These are phyloP conservation scores for Bujurquina vittata DNA, from an alignment of 2,113 vertebrate genomes.

Conservation along the genomic window DNA sequence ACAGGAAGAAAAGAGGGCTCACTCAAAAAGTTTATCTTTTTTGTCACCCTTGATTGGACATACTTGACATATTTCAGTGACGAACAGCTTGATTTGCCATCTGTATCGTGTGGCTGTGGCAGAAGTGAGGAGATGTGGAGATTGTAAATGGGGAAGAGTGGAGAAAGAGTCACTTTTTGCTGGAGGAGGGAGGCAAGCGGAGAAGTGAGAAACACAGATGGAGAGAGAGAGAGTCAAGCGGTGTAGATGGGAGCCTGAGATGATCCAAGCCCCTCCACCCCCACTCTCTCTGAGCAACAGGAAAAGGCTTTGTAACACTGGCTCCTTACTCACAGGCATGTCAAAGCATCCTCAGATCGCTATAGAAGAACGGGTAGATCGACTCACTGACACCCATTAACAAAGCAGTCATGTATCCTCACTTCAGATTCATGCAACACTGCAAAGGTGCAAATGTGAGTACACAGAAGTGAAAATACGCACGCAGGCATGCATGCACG, in stretches of 20 bases:
- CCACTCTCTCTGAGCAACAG: neutral
- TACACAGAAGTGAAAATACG: slow-evolving; percentile 34
- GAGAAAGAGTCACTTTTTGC: slow-evolving; percentile 13
- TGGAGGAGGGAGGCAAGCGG: neutral
- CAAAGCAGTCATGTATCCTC: slow-evolving; percentile 49
- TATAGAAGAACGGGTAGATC: slow-evolving; percentile 9
- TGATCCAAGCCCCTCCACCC: neutral
- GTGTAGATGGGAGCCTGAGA: slow-evolving; percentile 2
- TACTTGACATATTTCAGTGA: slow-evolving; percentile 46
- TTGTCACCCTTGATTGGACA: slow-evolving; percentile 29
- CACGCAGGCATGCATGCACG: slow-evolving; percentile 25
- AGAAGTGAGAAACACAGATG: slow-evolving; percentile 17
- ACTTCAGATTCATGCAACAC: slow-evolving; percentile 33
- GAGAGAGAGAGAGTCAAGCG: slow-evolving; percentile 14
- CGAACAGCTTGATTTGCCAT: slow-evolving; percentile 69
- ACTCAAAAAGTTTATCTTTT: slow-evolving; percentile 24
- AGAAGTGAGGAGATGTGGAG: slow-evolving; percentile 2
- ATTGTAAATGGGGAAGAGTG: neutral
- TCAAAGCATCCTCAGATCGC: slow-evolving; percentile 31
- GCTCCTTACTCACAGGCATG: slow-evolving; percentile 28
- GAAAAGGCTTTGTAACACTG: slow-evolving; percentile 11
- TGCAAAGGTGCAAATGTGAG: slow-evolving; percentile 43
- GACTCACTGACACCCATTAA: slow-evolving; percentile 54
- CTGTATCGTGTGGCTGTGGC: slow-evolving; percentile 30
- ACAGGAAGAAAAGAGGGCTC: slow-evolving; percentile 6